A percentile compares a stretch with the other conserved stretches of the same genome.
Conservation (phyloP, 92 coral and sea anemone species). For the Parazoanthus darwini region DNA sequence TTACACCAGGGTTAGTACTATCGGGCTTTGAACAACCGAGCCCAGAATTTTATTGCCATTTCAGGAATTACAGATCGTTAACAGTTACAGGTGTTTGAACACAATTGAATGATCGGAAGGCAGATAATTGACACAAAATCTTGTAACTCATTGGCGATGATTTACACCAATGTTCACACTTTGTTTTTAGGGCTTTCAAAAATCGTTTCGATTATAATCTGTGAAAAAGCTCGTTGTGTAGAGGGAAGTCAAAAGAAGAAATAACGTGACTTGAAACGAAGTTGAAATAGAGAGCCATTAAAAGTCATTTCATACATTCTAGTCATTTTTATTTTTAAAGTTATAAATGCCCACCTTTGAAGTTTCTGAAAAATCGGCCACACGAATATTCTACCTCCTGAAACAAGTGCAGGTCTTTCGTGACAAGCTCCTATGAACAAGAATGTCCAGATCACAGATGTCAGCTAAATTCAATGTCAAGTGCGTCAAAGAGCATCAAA, state of each 20-base stretch:
- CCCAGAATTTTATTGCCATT: too few species aligned
- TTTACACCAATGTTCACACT: not conserved
- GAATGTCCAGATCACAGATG: not conserved
- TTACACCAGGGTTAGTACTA: too few species aligned
- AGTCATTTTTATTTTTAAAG: not conserved
- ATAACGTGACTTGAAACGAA: not conserved
- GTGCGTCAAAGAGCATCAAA: not conserved
- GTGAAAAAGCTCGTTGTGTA: not conserved
- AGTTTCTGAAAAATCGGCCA: conserved; percentile 54
- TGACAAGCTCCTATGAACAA: conserved; percentile 47
- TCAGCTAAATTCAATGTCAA: not conserved
- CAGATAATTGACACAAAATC: not conserved
- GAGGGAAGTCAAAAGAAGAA: not conserved
- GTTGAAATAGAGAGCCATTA: too few species aligned
- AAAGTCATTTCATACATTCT: too few species aligned
- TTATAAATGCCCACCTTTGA: conserved; percentile 41
- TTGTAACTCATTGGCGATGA: not conserved
- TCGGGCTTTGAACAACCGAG: too few species aligned
- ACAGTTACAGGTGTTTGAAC: not conserved
- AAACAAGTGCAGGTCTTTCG: conserved; percentile 45
- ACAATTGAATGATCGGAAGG: not conserved
- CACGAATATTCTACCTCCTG: conserved; percentile 57
- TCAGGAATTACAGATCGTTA: not conserved
- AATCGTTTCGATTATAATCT: not conserved
- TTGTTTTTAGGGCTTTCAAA: too few species aligned